Conservation (phyloP, 2,113 vertebrate genomes). For the Myotis lucifugus region DNA sequence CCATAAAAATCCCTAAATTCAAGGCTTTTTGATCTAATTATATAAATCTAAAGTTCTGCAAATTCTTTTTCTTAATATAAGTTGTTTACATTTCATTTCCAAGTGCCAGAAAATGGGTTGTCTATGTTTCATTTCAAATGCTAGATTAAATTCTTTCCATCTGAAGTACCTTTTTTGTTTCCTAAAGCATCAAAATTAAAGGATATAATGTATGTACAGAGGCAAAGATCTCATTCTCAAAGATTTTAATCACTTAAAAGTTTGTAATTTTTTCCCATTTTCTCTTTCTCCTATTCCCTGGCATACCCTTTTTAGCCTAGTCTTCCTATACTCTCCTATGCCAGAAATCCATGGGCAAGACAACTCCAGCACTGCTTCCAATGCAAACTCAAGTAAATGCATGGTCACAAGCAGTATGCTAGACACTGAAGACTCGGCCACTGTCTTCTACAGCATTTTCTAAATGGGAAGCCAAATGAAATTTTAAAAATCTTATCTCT, state of each 20-base stretch:
- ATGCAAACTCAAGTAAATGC: neutral
- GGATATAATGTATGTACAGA: neutral
- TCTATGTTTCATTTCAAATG: neutral
- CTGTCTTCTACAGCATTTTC: neutral
- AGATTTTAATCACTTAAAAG: constrained; percentile 7
- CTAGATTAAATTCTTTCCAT: neutral
- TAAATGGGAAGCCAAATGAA: neutral
- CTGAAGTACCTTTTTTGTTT: neutral
- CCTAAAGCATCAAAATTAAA: constrained; percentile 10
- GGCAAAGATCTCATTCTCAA: neutral
- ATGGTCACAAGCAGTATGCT: neutral
- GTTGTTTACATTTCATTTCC: constrained; percentile 24
- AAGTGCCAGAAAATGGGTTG: constrained; percentile 15
- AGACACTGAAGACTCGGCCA: neutral
- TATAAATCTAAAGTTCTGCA: neutral
- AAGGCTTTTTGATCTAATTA: neutral
- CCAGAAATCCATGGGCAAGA: neutral
- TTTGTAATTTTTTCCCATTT: neutral
- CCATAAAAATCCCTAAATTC: neutral
- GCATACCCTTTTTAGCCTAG: neutral
- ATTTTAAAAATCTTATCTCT: neutral
- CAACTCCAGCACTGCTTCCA: neutral
- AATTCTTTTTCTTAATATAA: neutral
- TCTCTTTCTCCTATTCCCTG: neutral
- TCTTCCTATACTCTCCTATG: neutral